phyloP scores from a whole-genome alignment of 30 jellyfish, hydroid and myxozoan genomes.

The Cassiopea andromeda region DNA sequence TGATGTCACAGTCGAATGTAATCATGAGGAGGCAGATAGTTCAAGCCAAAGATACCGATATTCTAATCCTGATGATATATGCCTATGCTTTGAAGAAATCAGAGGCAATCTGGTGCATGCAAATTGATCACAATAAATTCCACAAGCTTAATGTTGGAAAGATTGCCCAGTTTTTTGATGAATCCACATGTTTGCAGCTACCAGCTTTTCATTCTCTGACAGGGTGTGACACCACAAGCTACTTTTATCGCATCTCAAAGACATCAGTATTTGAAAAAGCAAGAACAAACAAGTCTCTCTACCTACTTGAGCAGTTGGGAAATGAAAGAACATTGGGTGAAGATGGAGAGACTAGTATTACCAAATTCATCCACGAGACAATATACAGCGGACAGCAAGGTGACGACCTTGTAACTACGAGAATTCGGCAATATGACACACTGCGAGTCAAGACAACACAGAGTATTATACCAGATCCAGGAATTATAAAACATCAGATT shows the following conservation, averaged over 20 bases:
- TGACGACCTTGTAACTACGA: constrained; percentile 51
- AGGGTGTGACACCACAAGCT: constrained; percentile 65
- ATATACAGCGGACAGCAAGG: constrained; percentile 34
- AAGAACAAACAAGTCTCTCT: constrained; percentile 27
- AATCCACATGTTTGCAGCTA: constrained; percentile 52
- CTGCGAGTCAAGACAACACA: constrained; percentile 44
- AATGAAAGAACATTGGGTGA: constrained; percentile 32
- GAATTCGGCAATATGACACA: constrained; percentile 36
- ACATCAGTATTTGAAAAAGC: constrained; percentile 59
- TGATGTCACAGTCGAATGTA: constrained; percentile 51
- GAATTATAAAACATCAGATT: constrained; percentile 27
- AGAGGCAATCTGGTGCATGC: constrained; percentile 64
- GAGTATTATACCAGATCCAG: constrained; percentile 52
- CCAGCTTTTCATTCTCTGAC: constrained; percentile 63
- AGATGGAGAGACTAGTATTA: constrained; percentile 33
- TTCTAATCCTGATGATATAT: constrained; percentile 55
- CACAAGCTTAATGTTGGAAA: constrained; percentile 17
- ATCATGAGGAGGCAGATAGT: constrained; percentile 63
- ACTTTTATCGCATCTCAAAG: constrained; percentile 46
- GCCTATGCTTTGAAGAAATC: constrained; percentile 51
- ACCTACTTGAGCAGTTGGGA: constrained; percentile 57
- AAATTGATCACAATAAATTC: constrained; percentile 49
- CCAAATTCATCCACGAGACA: constrained; percentile 48
- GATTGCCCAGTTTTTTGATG: constrained; percentile 44
- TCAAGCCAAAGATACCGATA: constrained; percentile 57